Conservation (phyloP, 2,113 vertebrate genomes). For the Chloropsis cyanopogon region DNA sequence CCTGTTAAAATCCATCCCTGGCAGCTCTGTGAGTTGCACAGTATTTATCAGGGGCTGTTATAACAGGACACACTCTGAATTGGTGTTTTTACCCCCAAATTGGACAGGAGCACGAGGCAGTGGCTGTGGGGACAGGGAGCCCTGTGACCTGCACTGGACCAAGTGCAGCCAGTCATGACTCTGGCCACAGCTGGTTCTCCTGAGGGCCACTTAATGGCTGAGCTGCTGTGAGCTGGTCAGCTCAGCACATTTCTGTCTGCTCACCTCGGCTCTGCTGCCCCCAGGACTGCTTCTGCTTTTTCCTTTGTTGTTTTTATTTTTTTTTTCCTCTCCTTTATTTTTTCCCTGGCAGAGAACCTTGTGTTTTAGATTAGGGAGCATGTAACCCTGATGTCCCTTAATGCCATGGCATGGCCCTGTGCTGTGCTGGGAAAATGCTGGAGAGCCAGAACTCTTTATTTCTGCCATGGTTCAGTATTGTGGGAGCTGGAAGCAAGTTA, state of each 20-base stretch:
- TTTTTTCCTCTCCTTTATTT: background rate
- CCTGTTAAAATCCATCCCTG: background rate
- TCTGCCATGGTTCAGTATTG: background rate
- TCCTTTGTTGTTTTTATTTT: background rate
- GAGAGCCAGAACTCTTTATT: background rate
- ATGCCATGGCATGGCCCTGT: background rate
- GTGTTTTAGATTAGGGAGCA: background rate
- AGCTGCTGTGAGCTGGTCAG: background rate
- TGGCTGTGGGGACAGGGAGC: background rate
- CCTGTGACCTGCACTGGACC: background rate
- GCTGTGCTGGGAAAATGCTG: background rate
- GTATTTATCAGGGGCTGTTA: background rate
- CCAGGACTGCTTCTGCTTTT: background rate
- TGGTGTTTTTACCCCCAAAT: background rate
- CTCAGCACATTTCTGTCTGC: background rate
- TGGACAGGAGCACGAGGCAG: background rate
- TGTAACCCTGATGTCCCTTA: background rate
- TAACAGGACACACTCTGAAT: rapidly evolving
- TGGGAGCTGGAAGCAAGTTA: background rate
- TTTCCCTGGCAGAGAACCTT: background rate
- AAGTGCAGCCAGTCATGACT: rapidly evolving
- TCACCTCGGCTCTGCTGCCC: background rate
- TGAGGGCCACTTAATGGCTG: background rate
- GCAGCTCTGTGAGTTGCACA: background rate
- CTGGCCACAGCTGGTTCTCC: background rate